Evolutionary conservation across 2,797 vertebrate species (phyloP), one percentile per base, ranked within the genome.

Genomic region (Enteromius mattozi): DNA sequence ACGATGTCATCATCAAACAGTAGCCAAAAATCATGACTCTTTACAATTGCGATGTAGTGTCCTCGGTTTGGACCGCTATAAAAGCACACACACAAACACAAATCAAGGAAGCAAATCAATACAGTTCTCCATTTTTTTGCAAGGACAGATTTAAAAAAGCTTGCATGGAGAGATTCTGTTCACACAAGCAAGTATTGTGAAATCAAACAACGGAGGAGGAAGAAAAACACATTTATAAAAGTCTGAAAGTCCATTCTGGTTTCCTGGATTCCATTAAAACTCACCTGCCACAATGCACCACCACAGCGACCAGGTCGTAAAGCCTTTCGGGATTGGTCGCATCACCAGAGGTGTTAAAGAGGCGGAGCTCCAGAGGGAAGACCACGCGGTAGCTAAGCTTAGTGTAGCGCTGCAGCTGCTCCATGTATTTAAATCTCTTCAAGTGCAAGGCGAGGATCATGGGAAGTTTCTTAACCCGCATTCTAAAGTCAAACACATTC

Each of bases 381-480:
- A 97, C 96, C 3, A 97, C 96, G 0, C 96, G 95, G 65, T 97
- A 97, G 0, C 96, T 97, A 54, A 97, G 95, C 91, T 97, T 97
- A 42, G 96, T 97, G 47, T 97, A 97, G 86, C 96, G 95, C 89
- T 97, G 96, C n/a, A 97, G 86, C 79, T 97, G 96, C 71, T 97
- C 96, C 96, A 97, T 97, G 66, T 97, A 97, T 91, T 97, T 97
- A 90, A 97, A 97, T 69, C 96, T 93, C 92, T 97, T 97, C 56
- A 97, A 95, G 86, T 97, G 96, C 88, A 97, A 93, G 68, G 96
- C 96, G 90, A 97, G 90, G 87, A 97, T 97, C 96, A 97, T 97
- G 54, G 96, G 96, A 88, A 97, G 92, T 89, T 96, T 97, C 91
- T 97, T 97, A 4, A 97, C 96, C 84, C 89, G 85, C 90, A 91